Evolutionary conservation across 2,797 vertebrate genomes (phyloP).

Genomic region (Holocentrus rufus): DNA sequence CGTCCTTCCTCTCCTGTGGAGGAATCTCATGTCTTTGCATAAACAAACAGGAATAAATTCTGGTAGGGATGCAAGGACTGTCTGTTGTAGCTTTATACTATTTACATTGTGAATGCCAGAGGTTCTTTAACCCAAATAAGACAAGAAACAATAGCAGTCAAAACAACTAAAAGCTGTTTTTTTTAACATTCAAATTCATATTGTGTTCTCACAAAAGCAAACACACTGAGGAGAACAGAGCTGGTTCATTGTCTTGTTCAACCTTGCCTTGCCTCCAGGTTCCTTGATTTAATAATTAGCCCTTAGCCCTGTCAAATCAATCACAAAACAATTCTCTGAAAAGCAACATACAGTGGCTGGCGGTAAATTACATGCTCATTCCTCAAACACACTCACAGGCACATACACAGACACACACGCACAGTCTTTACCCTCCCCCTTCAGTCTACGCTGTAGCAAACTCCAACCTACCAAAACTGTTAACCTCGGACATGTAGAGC

Average conservation of each 20-base stretch:
- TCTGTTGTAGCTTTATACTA: conserved; percentile 61
- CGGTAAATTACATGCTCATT: conserved; percentile 56
- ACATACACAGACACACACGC: conserved; percentile 34
- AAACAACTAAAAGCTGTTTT: conserved; percentile 61
- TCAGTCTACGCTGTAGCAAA: conserved; percentile 46
- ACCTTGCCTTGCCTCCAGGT: conserved; percentile 28
- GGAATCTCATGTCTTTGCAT: conserved; percentile 67
- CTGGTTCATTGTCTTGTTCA: conserved; percentile 40
- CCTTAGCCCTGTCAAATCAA: conserved; percentile 42
- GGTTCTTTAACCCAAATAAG: conserved; percentile 50
- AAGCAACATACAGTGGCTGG: conserved; percentile 48
- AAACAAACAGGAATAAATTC: conserved; percentile 66
- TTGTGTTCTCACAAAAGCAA: conserved; percentile 38
- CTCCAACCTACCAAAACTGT: conserved; percentile 45
- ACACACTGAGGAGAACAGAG: conserved; percentile 23
- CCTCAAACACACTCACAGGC: conserved; percentile 41
- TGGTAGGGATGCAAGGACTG: conserved; percentile 35
- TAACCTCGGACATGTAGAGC: conserved; percentile 41
- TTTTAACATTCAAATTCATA: conserved; percentile 74
- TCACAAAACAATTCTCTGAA: conserved; percentile 41
- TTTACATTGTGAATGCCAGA: conserved; percentile 66
- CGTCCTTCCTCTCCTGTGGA: conserved; percentile 34
- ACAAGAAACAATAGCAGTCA: conserved; percentile 48
- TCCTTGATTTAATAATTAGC: conserved; percentile 60
- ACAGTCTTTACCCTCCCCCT: conserved; percentile 25